phyloP scores from a whole-genome alignment of 2,113 vertebrate genomes.

The Xenopus tropicalis region UCB_Xtro_10.0 CM004443.2:189851001-189851500 shows the following conservation, averaged over 20 bases:
- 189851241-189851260: neutral
- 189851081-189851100: too few relatives aligned
- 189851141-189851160: too few relatives aligned
- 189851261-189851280: neutral
- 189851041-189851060: too few relatives aligned
- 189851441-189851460: constrained; percentile 4
- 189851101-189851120: too few relatives aligned
- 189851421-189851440: constrained; percentile 3
- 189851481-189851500: too few relatives aligned
- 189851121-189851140: too few relatives aligned
- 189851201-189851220: too few relatives aligned
- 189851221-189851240: neutral
- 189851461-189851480: neutral
- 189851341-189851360: neutral
- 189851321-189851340: neutral
- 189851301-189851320: neutral
- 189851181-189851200: too few relatives aligned
- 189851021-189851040: too few relatives aligned
- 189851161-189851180: too few relatives aligned
- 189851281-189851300: neutral
- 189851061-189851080: too few relatives aligned
- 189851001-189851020: too few relatives aligned
- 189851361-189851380: constrained; percentile 10
- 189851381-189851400: constrained; percentile 7
- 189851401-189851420: constrained; percentile 10